phyloP scores from a whole-genome alignment of 2,797 vertebrate species.

The Hippopotamyrus pictus region DNA sequence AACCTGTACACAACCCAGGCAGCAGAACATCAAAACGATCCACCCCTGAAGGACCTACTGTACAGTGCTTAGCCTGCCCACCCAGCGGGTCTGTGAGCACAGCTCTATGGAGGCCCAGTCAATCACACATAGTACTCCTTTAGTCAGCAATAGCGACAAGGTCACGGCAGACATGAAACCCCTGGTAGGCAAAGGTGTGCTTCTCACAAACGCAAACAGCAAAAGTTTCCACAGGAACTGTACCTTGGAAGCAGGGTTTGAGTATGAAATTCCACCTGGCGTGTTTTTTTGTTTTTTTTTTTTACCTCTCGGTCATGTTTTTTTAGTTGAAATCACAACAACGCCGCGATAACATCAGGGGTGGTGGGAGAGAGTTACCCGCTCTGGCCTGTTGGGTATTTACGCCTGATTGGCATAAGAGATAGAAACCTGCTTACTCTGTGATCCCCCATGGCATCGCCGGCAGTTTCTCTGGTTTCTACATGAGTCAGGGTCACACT shows the following conservation, averaged over 20 bases:
- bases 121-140: not conserved
- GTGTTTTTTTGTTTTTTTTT: not conserved
- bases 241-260: not conserved
- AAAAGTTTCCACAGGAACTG: not conserved
- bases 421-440: constrained; percentile 10
- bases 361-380: not conserved
- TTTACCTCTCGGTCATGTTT: not conserved
- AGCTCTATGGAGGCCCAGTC: not conserved
- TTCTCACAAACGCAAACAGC: not conserved
- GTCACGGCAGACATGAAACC: not conserved
- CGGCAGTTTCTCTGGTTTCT: not conserved
- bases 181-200: not conserved
- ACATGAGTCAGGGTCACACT: constrained; percentile 9
- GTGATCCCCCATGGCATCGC: not conserved
- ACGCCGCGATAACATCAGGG: not conserved
- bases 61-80: not conserved
- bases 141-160: not conserved
- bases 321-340: not conserved
- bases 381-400: not conserved
- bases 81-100: not conserved
- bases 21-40: not conserved
- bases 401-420: not conserved
- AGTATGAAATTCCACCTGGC: not conserved
- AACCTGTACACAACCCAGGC: not conserved
- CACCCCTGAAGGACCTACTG: not conserved